These are phyloP conservation scores for Natrix natrix DNA, from an alignment of 2,797 vertebrate genomes.

Conservation along the genomic window DNA sequence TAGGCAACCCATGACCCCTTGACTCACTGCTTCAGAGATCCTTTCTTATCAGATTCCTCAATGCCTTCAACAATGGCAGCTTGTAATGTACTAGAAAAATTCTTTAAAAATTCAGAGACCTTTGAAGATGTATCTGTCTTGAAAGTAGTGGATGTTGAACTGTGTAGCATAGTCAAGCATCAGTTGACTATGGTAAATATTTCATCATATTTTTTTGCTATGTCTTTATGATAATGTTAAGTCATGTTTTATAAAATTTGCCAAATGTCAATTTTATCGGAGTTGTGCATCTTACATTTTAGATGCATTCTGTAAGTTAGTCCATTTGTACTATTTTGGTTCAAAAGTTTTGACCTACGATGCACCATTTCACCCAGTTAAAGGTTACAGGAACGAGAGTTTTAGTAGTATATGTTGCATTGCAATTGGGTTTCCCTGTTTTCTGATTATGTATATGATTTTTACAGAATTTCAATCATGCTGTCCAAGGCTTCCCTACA, in stretches of 20 bases:
- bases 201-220: neutral
- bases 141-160: neutral
- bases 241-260: neutral
- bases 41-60: neutral
- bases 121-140: neutral
- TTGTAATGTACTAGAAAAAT: neutral
- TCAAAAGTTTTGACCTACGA: neutral
- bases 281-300: neutral
- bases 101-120: neutral
- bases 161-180: neutral
- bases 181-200: neutral
- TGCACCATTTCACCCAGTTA: neutral
- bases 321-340: neutral
- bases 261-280: neutral
- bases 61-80: neutral
- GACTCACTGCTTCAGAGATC: neutral
- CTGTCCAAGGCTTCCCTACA: neutral
- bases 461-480: neutral
- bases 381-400: neutral
- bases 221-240: neutral
- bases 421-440: neutral
- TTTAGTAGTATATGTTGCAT: neutral
- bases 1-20: neutral
- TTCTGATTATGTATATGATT: neutral
- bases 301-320: neutral